Percentiles rank a stretch among this genome's conserved stretches.
These are phyloP conservation scores for Ochropacha duplaris DNA, from an alignment of 2,888 invertebrate species.

Conservation along the genomic window DNA sequence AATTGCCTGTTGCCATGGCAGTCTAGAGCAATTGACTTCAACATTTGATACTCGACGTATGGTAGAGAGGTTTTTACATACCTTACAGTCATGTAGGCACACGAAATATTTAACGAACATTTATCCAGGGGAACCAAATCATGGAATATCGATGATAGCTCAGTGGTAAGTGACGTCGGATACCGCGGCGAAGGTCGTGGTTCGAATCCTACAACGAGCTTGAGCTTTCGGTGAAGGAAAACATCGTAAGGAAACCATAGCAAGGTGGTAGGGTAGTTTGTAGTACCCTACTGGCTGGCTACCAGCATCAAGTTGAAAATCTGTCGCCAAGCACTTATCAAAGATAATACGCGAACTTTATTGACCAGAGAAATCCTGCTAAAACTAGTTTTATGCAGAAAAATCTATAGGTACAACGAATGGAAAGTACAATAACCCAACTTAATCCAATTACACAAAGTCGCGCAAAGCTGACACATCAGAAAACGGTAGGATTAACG, in stretches of 20 bases:
- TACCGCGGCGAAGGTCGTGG: no score
- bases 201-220: no score
- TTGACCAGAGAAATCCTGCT: background rate
- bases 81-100: conserved; percentile 1
- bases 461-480: conserved; percentile 46
- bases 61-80: conserved; percentile 15
- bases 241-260: no score
- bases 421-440: conserved; percentile 48
- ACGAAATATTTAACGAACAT: no score
- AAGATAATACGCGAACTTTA: background rate
- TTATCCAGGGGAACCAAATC: no score
- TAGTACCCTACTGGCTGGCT: no score
- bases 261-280: no score
- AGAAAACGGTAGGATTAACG: conserved; percentile 49
- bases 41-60: conserved; percentile 22
- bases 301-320: no score
- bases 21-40: conserved; percentile 30
- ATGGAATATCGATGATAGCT: no score
- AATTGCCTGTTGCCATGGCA: conserved; percentile 49
- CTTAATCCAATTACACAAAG: conserved; percentile 64
- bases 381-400: background rate
- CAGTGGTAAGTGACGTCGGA: no score
- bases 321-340: no score
- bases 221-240: no score
- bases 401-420: background rate